Evolutionary conservation across 2,113 vertebrate species (phyloP), one percentile per base, ranked within the genome.

Genomic region (Sander lucioperca): DNA sequence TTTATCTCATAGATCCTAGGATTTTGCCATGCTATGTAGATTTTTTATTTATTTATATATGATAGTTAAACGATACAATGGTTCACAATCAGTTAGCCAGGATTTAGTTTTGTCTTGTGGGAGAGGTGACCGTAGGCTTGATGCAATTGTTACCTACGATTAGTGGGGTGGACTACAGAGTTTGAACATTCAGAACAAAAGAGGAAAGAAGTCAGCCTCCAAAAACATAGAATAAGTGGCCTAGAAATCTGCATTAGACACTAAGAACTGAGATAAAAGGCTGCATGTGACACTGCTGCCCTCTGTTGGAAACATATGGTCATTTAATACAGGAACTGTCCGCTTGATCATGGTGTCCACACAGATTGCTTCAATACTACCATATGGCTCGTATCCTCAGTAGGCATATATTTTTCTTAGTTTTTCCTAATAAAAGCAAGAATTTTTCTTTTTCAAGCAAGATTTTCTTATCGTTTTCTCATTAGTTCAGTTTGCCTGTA

Each of bases 281-380:
- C 77, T 68, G 58, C 54, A 18, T 74, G 74, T 50, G 63, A 48
- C 86, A 36, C 67, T 76, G 84, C 85, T 91, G 89, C 92, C 89
- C 87, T 82, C 92, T 92, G 81, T 70, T 90, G 91, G 90, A 65
- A 11, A 47, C 27, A 81, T 5, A 2, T 0, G 4, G 27, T 0
- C 27, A 48, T 30, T 45, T 25, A 23, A 47, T 6, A 30, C 12
- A 56, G 4, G n/a, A 45, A n/a, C 33, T 30, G 4, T 63, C 43
- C 4, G 4, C 6, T 25, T 67, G 3, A 79, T 72, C 13, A 1
- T 14, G 77, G 21, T 39, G 2, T 36, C 13, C 30, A n/a, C 23
- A 63, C 59, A n/a, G 5, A 30, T n/a, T 48, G 43, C 15, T 25
- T 64, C 5, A 21, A 6, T 63, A 3, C 10, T 13, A 63, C 36